Evolutionary conservation across 2,888 invertebrate species (phyloP), one percentile per base, ranked within the genome.

Genomic region (Campaea margaritaria): DNA sequence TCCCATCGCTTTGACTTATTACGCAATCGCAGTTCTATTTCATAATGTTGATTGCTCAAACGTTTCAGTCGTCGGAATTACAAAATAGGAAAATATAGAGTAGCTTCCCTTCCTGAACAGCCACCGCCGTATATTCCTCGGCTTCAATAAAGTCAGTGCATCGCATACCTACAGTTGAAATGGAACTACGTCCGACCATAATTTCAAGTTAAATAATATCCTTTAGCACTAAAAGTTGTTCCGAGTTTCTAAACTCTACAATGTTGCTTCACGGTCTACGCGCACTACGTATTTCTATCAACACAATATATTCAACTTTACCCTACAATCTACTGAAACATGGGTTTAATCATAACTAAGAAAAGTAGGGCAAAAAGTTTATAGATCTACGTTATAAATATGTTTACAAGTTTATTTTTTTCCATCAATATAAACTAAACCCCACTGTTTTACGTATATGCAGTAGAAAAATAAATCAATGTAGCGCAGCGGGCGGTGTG

Each of bases 151-250:
- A 41, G 15, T 15, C 21, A 8, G 39, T 10, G 15, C 14, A 10
- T 41, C n/a, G n/a, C n/a, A n/a, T n/a, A n/a, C n/a, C n/a, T n/a
- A 14, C 39, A 41, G 14, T 12, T 8, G 46, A 36, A 46, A 34
- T 46, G 16, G 34, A 46, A 46, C 31, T 28, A 31, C 46, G 12
- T 46, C 15, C 15, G 0, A 28, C 28, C 44, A 46, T 34, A 15
- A 12, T 34, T 21, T 21, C 34, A 36, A 46, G 34, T 46, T 36
- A 46, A 34, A 34, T 46, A 15, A 46, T 46, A 36, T 46, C 34
- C 39, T 15, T 14, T 21, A 15, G 14, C 34, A 45, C 34, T 46
- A 7, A 15, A 46, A 46, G 46, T 15, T 10, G n/a, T 21, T 2
- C 21, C 21, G 21, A 36, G 34, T 36, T 46, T 15, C 39, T 14